phyloP scores from a whole-genome alignment of 2,113 vertebrate species.

The Thalassarche chlororhynchos region DNA sequence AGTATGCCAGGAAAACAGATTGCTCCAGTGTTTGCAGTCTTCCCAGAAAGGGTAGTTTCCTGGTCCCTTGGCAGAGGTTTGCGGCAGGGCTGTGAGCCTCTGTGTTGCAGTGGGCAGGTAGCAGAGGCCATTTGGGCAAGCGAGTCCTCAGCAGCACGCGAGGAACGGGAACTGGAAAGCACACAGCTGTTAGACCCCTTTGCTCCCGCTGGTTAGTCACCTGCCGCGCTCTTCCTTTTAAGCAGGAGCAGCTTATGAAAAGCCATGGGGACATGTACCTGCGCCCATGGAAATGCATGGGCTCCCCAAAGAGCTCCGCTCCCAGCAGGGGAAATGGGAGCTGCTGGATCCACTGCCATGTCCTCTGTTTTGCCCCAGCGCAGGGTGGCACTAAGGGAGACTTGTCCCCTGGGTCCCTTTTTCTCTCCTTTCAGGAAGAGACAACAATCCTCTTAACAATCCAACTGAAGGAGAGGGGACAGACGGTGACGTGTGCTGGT shows the following conservation, averaged over 20 bases:
- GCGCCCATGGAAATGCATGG: neutral
- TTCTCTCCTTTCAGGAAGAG: neutral
- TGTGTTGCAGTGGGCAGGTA: accelerated
- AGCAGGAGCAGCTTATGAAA: neutral
- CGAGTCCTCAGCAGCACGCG: accelerated
- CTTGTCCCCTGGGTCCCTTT: neutral
- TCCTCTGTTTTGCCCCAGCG: neutral
- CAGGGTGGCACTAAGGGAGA: neutral
- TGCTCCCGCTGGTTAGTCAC: neutral
- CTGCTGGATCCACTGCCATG: neutral
- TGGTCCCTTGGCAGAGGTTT: neutral
- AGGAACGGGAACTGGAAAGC: neutral
- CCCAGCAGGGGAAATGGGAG: neutral
- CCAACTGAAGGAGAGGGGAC: neutral
- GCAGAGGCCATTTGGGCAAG: neutral
- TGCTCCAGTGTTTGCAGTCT: neutral
- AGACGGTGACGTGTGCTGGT: accelerated
- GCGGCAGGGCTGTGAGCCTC: neutral
- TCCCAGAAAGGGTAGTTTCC: neutral
- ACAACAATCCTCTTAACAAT: neutral
- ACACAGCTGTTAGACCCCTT: neutral
- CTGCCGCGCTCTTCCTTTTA: accelerated
- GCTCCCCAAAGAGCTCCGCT: neutral
- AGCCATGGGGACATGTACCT: accelerated
- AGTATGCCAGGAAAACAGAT: neutral